phyloP scores from a whole-genome alignment of 1,140 invertebrate species.

The Ceratina australensis region DNA sequence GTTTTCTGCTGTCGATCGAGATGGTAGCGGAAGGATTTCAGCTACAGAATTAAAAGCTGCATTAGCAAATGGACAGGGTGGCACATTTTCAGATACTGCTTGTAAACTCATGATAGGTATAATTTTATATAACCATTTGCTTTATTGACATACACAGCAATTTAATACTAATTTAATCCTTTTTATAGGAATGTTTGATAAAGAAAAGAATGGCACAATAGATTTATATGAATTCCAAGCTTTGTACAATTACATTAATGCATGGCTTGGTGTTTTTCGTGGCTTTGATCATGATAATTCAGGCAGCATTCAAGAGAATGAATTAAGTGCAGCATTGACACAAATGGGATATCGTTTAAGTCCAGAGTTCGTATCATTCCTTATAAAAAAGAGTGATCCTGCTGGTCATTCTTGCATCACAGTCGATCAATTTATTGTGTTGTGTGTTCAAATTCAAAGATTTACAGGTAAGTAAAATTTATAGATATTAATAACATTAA shows the following conservation, averaged over 20 bases:
- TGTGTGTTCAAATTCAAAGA: slow-evolving; percentile 92
- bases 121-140: slow-evolving; percentile 67
- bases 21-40: slow-evolving; percentile 90
- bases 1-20: slow-evolving; percentile 90
- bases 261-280: slow-evolving; percentile 91
- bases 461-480: slow-evolving; percentile 82
- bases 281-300: slow-evolving; percentile 91
- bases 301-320: slow-evolving; percentile 89
- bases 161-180: not conserved
- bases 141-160: not conserved
- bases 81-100: slow-evolving; percentile 90
- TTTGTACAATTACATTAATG: slow-evolving; percentile 93
- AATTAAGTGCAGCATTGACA: slow-evolving; percentile 87
- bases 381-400: slow-evolving; percentile 86
- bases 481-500: not conserved
- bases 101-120: slow-evolving; percentile 95
- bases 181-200: slow-evolving; percentile 90
- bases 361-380: slow-evolving; percentile 87
- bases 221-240: slow-evolving; percentile 92
- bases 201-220: slow-evolving; percentile 91
- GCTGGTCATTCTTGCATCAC: slow-evolving; percentile 84
- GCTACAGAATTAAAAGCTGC: slow-evolving; percentile 89
- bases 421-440: slow-evolving; percentile 93
- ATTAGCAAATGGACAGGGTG: slow-evolving; percentile 92
- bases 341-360: slow-evolving; percentile 95